Percentiles rank a stretch among this genome's conserved stretches.
Evolutionary conservation across 2,113 vertebrate species (phyloP).

Genomic region (Ahaetulla prasina): DNA sequence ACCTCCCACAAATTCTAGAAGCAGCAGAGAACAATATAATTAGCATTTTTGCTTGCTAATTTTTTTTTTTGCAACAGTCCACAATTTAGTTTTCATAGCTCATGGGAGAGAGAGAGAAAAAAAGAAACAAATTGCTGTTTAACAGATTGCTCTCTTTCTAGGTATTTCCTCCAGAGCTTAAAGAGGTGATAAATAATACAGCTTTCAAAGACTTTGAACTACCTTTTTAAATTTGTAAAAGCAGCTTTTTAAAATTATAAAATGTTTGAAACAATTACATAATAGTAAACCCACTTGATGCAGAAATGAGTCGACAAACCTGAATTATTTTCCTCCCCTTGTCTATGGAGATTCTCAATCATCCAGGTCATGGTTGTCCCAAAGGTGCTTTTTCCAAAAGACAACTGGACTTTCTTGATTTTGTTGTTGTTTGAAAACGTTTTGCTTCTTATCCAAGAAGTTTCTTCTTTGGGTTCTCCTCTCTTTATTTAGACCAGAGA

Average conservation of each 20-base stretch:
- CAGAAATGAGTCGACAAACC: neutral
- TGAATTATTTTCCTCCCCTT: neutral
- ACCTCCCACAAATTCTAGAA: neutral
- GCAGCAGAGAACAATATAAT: neutral
- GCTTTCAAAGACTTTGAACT: neutral
- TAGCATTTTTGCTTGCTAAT: neutral
- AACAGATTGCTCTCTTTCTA: neutral
- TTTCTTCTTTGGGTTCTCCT: neutral
- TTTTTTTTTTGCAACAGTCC: neutral
- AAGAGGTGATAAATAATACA: neutral
- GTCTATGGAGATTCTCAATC: neutral
- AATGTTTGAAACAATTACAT: neutral
- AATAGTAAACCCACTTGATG: neutral
- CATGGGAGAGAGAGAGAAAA: neutral
- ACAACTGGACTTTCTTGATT: neutral
- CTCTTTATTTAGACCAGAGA: neutral
- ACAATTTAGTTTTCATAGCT: neutral
- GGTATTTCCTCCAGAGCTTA: neutral
- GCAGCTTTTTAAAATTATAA: neutral
- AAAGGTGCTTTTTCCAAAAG: neutral
- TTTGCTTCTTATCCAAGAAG: neutral
- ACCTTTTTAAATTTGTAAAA: neutral
- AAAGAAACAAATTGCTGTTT: neutral
- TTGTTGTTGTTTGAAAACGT: neutral
- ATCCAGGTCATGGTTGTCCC: neutral